A percentile compares a stretch with the other conserved stretches of the same genome.
Conservation (phyloP, 2,888 invertebrate genomes). For the Rhamphomyia laevipes region DNA sequence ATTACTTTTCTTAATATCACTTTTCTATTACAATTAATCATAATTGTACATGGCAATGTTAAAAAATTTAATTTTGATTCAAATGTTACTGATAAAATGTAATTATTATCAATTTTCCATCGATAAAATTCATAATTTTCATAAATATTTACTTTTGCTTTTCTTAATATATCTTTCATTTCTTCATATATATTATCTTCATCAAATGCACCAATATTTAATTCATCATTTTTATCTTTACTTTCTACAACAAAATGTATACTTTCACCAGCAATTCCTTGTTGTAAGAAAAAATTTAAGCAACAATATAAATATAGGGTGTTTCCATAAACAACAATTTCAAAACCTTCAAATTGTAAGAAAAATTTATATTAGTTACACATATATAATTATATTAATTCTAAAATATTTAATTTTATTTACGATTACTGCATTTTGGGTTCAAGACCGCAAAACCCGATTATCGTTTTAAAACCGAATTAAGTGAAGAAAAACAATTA, state of each 20-base stretch:
- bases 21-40: slow-evolving; percentile 27
- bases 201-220: slow-evolving; percentile 19
- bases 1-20: slow-evolving; percentile 14
- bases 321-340: slow-evolving; percentile 40
- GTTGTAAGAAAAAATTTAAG: slow-evolving; percentile 36
- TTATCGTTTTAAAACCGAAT: no score
- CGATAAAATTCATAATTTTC: slow-evolving; percentile 23
- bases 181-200: slow-evolving; percentile 16
- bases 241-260: slow-evolving; percentile 37
- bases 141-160: slow-evolving; percentile 20
- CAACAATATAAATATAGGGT: slow-evolving; percentile 40
- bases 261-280: slow-evolving; percentile 35
- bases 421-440: no score
- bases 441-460: no score
- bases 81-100: slow-evolving; percentile 22
- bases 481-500: no score
- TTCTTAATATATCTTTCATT: slow-evolving; percentile 18
- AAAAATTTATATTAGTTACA: not conserved
- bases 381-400: no score
- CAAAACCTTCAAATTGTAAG: not conserved
- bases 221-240: slow-evolving; percentile 13
- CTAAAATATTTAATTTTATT: no score
- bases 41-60: slow-evolving; percentile 23
- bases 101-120: slow-evolving; percentile 22
- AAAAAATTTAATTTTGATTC: slow-evolving; percentile 18